A percentile compares a stretch with the other conserved stretches of the same genome.
Conservation (phyloP, 2,888 invertebrate genomes). For the Theristus sp. region DNA sequence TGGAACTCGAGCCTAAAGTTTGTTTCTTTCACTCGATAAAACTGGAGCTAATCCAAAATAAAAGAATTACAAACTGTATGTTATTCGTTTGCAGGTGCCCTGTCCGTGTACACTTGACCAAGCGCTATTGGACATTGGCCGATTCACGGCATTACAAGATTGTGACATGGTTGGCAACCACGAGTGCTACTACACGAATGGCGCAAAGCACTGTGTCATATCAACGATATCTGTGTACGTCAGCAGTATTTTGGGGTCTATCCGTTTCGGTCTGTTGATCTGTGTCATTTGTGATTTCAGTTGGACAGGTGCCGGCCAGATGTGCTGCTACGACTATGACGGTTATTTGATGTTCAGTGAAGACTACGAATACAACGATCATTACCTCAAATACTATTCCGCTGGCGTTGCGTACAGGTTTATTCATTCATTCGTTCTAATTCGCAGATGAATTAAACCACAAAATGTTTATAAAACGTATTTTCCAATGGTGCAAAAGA, state of each 20-base stretch:
- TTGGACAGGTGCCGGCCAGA: conserved; percentile 47
- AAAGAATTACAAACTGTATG: too few relatives aligned
- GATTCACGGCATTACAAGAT: conserved; percentile 67
- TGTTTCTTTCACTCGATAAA: too few relatives aligned
- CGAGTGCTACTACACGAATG: conserved; percentile 62
- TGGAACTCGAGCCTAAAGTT: conserved; percentile 15
- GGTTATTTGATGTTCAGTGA: conserved; percentile 74
- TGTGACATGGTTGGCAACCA: conserved; percentile 70
- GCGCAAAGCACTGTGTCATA: conserved; percentile 72
- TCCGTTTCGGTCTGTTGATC: not conserved
- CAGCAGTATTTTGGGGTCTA: not conserved
- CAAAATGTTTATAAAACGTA: not conserved
- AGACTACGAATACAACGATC: conserved; percentile 50
- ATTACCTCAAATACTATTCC: conserved; percentile 44
- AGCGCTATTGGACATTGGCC: conserved; percentile 68
- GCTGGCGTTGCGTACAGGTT: conserved; percentile 64
- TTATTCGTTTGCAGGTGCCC: conserved; percentile 1
- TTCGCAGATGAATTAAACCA: not conserved
- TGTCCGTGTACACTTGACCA: conserved; percentile 81
- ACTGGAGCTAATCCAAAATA: too few relatives aligned
- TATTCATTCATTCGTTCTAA: not conserved
- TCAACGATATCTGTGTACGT: conserved; percentile 70
- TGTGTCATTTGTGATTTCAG: conserved; percentile 6
- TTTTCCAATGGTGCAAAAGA: not conserved
- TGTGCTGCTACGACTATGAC: conserved; percentile 85